Evolutionary conservation across 2,888 invertebrate genomes (phyloP).

Genomic region (Yponomeuta malinellus): DNA sequence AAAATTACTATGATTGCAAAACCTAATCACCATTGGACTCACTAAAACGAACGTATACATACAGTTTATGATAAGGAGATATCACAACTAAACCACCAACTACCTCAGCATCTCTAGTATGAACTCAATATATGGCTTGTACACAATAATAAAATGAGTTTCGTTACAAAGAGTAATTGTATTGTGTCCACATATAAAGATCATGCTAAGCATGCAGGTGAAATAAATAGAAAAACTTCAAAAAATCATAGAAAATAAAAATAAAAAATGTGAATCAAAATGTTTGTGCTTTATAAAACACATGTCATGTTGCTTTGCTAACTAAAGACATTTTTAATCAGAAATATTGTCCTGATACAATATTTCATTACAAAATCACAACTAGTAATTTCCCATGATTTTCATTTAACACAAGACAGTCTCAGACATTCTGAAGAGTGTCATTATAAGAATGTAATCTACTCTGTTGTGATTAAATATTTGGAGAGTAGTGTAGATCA

Average conservation of each 20-base stretch:
- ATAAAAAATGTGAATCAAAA: slow-evolving; percentile 1
- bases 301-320: background rate
- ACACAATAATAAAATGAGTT: too few relatives aligned
- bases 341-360: too few relatives aligned
- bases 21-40: slow-evolving; percentile 61
- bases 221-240: slow-evolving; percentile 47
- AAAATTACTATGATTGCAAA: slow-evolving; percentile 49
- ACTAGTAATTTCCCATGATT: too few relatives aligned
- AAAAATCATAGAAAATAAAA: background rate
- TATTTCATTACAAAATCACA: too few relatives aligned
- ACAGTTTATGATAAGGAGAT: slow-evolving; percentile 61
- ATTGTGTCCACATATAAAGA: too few relatives aligned
- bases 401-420: background rate
- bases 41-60: slow-evolving; percentile 71
- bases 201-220: slow-evolving; percentile 31
- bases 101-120: slow-evolving; percentile 8
- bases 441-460: background rate
- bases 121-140: too few relatives aligned
- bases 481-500: background rate
- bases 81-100: slow-evolving; percentile 71
- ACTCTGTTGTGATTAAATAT: slow-evolving; percentile 11
- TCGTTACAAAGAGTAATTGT: too few relatives aligned
- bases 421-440: background rate
- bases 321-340: background rate
- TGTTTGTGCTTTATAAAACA: background rate